Percentiles rank a stretch among this genome's conserved stretches.
Evolutionary conservation across 2,113 vertebrate genomes (phyloP).

Genomic region (Oncorhynchus tshawytscha): DNA sequence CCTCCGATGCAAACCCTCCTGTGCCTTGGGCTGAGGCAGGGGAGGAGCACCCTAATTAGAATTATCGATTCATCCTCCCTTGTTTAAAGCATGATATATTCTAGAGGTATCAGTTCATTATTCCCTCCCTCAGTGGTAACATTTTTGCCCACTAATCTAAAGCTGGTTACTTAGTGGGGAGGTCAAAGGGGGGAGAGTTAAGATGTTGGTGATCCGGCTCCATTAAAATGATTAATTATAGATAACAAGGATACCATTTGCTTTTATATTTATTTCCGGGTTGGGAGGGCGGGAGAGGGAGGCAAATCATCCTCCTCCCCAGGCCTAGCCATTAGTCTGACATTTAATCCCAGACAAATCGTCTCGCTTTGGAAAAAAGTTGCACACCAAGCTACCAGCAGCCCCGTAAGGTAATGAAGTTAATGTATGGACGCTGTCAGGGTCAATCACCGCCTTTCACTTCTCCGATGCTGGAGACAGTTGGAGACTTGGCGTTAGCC

Average conservation of each 20-base stretch:
- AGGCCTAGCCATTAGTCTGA: conserved; percentile 42
- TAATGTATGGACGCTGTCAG: conserved; percentile 29
- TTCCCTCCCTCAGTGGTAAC: conserved; percentile 22
- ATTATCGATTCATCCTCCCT: conserved; percentile 49
- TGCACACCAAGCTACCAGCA: conserved; percentile 30
- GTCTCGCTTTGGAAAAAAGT: conserved; percentile 30
- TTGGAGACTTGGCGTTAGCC: not conserved
- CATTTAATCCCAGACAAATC: conserved; percentile 49
- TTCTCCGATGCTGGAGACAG: not conserved
- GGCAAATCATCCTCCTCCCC: conserved; percentile 40
- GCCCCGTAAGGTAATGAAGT: conserved; percentile 21
- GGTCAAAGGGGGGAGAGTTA: conserved; percentile 24
- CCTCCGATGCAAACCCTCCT: conserved; percentile 24
- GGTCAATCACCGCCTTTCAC: conserved; percentile 23
- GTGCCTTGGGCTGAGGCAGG: conserved; percentile 2
- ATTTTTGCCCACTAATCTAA: conserved; percentile 39
- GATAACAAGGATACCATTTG: conserved; percentile 36
- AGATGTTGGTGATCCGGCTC: conserved; percentile 38
- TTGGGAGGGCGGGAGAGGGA: conserved; percentile 9
- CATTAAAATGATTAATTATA: conserved; percentile 62
- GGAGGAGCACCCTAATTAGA: conserved; percentile 36
- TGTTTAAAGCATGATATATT: conserved; percentile 52
- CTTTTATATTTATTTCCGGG: not conserved
- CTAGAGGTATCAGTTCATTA: conserved; percentile 52
- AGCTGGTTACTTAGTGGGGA: conserved; percentile 36